Percentiles rank a stretch among this genome's conserved stretches.
These are phyloP conservation scores for Knipowitschia caucasica DNA, from an alignment of 2,797 vertebrate species.

Conservation along the genomic window DNA sequence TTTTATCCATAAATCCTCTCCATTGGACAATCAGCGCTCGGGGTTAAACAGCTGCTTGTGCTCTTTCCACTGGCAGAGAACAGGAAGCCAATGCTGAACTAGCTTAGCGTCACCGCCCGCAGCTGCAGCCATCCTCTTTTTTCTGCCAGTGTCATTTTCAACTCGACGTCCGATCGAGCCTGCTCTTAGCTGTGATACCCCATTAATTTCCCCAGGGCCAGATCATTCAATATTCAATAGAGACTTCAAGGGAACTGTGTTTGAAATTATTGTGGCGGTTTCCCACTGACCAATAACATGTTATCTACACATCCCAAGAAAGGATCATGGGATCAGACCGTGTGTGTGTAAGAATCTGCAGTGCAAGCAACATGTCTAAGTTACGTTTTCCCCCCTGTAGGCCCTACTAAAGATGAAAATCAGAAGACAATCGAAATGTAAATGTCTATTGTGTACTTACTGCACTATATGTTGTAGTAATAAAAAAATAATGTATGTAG, in stretches of 20 bases:
- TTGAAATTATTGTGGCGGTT: conserved; percentile 36
- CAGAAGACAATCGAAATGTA: too few species aligned
- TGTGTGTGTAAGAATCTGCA: conserved; percentile 11
- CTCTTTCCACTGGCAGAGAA: conserved; percentile 53
- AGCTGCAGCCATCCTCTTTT: conserved; percentile 16
- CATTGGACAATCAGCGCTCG: conserved; percentile 55
- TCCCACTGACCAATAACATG: conserved; percentile 48
- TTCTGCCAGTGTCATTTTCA: conserved; percentile 56
- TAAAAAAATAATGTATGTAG: too few species aligned
- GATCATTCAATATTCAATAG: conserved; percentile 75
- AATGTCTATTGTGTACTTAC: too few species aligned
- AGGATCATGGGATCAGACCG: conserved; percentile 29
- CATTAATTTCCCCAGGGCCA: conserved; percentile 71
- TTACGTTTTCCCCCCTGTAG: not conserved
- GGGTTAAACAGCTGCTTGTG: conserved; percentile 70
- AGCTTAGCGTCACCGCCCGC: conserved; percentile 38
- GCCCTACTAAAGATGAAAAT: not conserved
- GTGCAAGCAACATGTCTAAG: conserved; percentile 9
- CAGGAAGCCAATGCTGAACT: conserved; percentile 54
- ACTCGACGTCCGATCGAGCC: conserved; percentile 50
- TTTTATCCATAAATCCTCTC: conserved; percentile 58
- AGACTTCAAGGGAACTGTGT: conserved; percentile 52
- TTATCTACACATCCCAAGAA: conserved; percentile 35
- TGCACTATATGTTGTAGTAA: too few species aligned
- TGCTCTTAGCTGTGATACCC: conserved; percentile 52